Evolutionary conservation across 2,797 vertebrate genomes (phyloP).

Genomic region (Premnoplex brunnescens): DNA sequence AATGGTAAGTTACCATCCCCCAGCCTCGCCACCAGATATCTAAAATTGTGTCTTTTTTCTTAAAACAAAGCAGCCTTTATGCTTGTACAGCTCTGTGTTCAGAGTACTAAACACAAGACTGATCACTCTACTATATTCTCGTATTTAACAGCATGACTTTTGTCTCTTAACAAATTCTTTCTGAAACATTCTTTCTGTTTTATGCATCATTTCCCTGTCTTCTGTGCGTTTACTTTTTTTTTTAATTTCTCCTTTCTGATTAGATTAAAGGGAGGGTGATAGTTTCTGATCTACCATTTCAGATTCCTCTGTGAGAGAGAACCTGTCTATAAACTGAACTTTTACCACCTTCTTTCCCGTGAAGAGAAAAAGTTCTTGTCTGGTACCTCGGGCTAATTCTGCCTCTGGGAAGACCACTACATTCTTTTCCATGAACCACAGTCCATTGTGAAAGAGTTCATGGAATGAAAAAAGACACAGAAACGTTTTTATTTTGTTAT

Average conservation of each 20-base stretch:
- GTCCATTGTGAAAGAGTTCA: not conserved
- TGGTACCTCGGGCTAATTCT: not conserved
- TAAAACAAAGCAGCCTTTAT: slow-evolving; percentile 66
- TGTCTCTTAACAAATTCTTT: slow-evolving; percentile 52
- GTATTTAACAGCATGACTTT: slow-evolving; percentile 58
- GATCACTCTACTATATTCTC: slow-evolving; percentile 56
- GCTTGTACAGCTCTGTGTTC: slow-evolving; percentile 49
- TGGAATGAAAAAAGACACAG: not conserved
- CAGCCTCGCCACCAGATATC: not conserved
- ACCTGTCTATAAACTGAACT: not conserved
- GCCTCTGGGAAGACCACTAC: not conserved
- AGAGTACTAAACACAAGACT: slow-evolving; percentile 42
- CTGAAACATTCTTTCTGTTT: slow-evolving; percentile 37
- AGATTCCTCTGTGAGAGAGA: not conserved
- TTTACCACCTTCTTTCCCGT: not conserved
- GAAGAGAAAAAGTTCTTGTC: not conserved
- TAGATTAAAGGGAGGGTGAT: not conserved
- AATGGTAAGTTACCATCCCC: slow-evolving; percentile 14
- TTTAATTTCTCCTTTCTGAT: not conserved
- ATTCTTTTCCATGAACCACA: not conserved
- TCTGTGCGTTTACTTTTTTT: not conserved
- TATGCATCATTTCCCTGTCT: slow-evolving; percentile 5
- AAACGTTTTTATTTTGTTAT: not conserved
- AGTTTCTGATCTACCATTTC: slow-evolving; percentile 17
- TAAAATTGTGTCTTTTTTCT: slow-evolving; percentile 38